Conservation (phyloP, 2,113 vertebrate species). For the Ciconia maguari region DNA sequence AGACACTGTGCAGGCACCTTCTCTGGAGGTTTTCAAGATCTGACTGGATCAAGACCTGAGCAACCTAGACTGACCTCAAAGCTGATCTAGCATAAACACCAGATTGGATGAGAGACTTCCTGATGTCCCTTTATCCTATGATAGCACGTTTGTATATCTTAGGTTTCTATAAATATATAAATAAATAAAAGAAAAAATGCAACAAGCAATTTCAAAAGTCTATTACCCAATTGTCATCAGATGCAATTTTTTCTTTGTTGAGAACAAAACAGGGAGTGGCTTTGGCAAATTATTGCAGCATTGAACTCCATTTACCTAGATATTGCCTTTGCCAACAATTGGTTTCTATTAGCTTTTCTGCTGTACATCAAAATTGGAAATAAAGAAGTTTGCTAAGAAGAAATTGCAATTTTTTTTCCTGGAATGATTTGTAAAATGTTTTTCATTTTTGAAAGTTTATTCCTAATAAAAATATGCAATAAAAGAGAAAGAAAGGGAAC, state of each 20-base stretch:
- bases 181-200: not conserved
- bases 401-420: no score
- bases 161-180: not conserved
- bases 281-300: not conserved
- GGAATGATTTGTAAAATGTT: no score
- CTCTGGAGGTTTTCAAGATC: not conserved
- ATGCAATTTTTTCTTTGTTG: not conserved
- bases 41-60: not conserved
- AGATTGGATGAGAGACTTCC: not conserved
- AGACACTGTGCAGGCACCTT: not conserved
- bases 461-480: no score
- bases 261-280: not conserved
- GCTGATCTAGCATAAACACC: not conserved
- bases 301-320: not conserved
- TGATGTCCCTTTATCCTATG: not conserved
- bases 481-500: no score
- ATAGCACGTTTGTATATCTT: rapidly evolving
- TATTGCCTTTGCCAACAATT: not conserved
- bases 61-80: not conserved
- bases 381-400: no score
- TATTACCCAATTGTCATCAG: not conserved
- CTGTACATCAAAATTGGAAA: no score
- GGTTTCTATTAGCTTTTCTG: no score
- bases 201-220: not conserved
- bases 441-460: no score